A percentile compares a stretch with the other conserved stretches of the same genome.
Evolutionary conservation across 1,140 invertebrate genomes (phyloP).

Genomic region (Pseudomyrmex sp.): DNA sequence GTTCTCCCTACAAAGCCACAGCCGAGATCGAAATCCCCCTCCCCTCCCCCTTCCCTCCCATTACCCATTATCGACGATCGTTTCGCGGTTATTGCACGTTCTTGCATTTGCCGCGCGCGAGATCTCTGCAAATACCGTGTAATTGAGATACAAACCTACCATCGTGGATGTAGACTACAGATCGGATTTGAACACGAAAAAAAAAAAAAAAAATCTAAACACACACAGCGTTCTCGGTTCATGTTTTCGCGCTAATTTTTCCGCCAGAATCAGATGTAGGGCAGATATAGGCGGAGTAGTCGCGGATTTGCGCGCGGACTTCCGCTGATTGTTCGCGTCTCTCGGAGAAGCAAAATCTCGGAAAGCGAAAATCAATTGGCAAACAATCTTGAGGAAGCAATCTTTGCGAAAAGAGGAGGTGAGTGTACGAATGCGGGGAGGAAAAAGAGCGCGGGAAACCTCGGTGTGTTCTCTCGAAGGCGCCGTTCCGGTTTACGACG

Average conservation of each 20-base stretch:
- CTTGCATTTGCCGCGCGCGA: not conserved
- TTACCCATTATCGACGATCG: conserved; percentile 9
- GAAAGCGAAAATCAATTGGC: not conserved
- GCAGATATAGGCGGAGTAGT: not conserved
- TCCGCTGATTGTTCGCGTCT: not conserved
- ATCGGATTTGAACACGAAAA: not conserved
- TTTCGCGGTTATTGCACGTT: not conserved
- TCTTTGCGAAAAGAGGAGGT: not conserved
- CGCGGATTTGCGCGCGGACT: not conserved
- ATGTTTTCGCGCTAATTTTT: no score
- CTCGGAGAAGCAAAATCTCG: not conserved
- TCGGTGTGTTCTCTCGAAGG: conserved; percentile 53
- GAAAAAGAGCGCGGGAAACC: not conserved
- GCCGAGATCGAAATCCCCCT: not conserved
- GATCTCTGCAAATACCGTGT: not conserved
- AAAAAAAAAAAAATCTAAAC: not conserved
- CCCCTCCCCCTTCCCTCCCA: not conserved
- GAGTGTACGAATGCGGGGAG: not conserved
- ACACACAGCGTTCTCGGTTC: not conserved
- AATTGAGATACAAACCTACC: not conserved
- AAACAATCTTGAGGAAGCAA: conserved; percentile 12
- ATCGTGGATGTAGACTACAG: not conserved
- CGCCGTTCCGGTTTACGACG: conserved; percentile 43
- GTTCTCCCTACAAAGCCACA: conserved; percentile 8
- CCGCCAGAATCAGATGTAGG: not conserved